phyloP scores from a whole-genome alignment of 2,888 invertebrate species.

The Hypolimnas misippus region DNA sequence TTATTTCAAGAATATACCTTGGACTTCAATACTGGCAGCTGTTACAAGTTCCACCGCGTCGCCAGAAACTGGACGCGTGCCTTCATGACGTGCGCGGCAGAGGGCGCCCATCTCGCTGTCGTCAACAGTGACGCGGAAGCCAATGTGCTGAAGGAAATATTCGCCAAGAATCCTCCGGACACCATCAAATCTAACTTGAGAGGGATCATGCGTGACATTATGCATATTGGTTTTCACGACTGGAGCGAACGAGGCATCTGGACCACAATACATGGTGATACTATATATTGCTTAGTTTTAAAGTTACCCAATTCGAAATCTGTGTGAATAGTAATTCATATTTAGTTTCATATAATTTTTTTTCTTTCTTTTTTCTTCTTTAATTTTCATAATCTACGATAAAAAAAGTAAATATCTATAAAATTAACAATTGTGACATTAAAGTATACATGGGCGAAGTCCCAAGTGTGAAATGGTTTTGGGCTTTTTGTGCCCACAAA shows the following conservation, averaged over 20 bases:
- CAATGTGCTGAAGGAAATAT: constrained; percentile 44
- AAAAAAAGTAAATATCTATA: too few species aligned
- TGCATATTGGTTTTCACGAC: constrained; percentile 49
- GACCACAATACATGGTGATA: constrained; percentile 51
- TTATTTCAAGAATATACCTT: constrained; percentile 38
- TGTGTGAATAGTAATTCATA: too few species aligned
- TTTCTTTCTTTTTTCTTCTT: too few species aligned
- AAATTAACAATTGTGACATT: too few species aligned
- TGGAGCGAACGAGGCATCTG: constrained; percentile 46
- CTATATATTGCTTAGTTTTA: too few species aligned
- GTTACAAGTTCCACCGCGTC: constrained; percentile 47
- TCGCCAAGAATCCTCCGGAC: constrained; percentile 34
- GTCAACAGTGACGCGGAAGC: constrained; percentile 48
- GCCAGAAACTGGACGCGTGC: constrained; percentile 47
- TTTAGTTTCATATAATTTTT: too few species aligned
- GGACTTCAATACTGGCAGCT: constrained; percentile 42
- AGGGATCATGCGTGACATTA: constrained; percentile 37
- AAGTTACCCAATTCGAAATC: too few species aligned
- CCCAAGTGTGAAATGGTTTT: too few species aligned
- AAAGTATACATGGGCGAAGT: too few species aligned
- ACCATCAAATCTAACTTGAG: constrained; percentile 14
- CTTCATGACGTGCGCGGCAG: constrained; percentile 47
- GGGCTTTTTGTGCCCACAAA: too few species aligned
- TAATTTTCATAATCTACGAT: too few species aligned
- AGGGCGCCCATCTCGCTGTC: constrained; percentile 46